Evolutionary conservation across 2,888 invertebrate genomes (phyloP).

Genomic region (Plemyria rubiginata): DNA sequence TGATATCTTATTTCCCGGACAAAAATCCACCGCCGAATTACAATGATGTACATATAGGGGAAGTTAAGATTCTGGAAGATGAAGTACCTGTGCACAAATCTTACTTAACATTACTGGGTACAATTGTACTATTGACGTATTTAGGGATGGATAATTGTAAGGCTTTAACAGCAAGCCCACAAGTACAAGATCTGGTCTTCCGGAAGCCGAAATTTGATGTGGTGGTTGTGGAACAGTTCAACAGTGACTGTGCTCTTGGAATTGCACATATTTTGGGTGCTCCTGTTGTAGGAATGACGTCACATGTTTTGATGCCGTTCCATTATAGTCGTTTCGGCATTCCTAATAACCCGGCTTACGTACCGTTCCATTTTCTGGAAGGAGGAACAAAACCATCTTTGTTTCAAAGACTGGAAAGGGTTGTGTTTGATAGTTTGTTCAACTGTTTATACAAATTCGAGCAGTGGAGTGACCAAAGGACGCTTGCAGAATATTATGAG

Average conservation of each 20-base stretch:
- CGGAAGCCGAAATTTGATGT: conserved; percentile 86
- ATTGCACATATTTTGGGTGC: conserved; percentile 86
- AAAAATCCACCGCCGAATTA: conserved; percentile 80
- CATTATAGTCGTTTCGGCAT: conserved; percentile 83
- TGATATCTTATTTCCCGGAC: conserved; percentile 87
- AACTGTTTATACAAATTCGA: conserved; percentile 55
- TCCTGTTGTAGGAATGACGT: conserved; percentile 85
- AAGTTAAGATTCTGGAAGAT: conserved; percentile 51
- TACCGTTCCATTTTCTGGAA: conserved; percentile 80
- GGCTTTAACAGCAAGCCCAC: conserved; percentile 59
- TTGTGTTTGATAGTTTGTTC: conserved; percentile 63
- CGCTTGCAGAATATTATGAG: conserved; percentile 73
- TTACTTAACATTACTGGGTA: conserved; percentile 50
- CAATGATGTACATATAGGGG: conserved; percentile 75
- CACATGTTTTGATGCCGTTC: conserved; percentile 87
- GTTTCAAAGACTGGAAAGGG: conserved; percentile 66
- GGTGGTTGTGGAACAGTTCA: conserved; percentile 88
- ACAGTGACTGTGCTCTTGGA: conserved; percentile 88
- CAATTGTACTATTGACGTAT: conserved; percentile 48
- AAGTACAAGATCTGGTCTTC: conserved; percentile 68
- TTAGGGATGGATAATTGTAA: conserved; percentile 68
- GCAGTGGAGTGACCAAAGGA: conserved; percentile 62
- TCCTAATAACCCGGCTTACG: conserved; percentile 85
- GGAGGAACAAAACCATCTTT: conserved; percentile 72
- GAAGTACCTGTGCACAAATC: conserved; percentile 53